Conservation (phyloP, 1,140 invertebrate genomes). For the Aporrectodea caliginosa region DNA sequence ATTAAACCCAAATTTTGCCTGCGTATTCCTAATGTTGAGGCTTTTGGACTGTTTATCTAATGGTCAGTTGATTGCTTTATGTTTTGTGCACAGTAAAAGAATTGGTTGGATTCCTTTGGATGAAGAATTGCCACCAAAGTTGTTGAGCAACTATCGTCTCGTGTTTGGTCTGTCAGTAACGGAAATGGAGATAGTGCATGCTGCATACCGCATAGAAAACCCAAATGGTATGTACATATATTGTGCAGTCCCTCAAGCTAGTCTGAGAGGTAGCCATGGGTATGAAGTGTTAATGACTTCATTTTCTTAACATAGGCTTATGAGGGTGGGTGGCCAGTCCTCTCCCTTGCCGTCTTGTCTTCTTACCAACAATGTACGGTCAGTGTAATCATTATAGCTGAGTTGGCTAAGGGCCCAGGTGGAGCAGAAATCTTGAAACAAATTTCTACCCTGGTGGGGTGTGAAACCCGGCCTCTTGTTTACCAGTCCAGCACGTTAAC, state of each 20-base stretch:
- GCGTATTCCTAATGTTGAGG: no score
- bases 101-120: conserved; percentile 53
- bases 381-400: no score
- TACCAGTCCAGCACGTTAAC: not conserved
- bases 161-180: conserved; percentile 49
- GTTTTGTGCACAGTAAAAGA: conserved; percentile 42
- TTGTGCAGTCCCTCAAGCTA: not conserved
- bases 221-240: conserved; percentile 50
- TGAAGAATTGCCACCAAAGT: conserved; percentile 47
- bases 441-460: no score
- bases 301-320: no score
- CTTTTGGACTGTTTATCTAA: conserved; percentile 5
- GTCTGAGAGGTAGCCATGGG: no score
- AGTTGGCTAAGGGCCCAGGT: no score
- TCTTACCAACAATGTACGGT: no score
- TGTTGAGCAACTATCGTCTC: conserved; percentile 46
- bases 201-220: conserved; percentile 52
- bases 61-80: not conserved
- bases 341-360: no score
- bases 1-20: no score
- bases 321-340: no score
- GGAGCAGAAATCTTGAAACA: no score
- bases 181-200: conserved; percentile 52
- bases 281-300: no score
- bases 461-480: not conserved